Base-by-base conservation (phyloP, 2,113 vertebrate genomes). In the Poecile atricapillus region DNA sequence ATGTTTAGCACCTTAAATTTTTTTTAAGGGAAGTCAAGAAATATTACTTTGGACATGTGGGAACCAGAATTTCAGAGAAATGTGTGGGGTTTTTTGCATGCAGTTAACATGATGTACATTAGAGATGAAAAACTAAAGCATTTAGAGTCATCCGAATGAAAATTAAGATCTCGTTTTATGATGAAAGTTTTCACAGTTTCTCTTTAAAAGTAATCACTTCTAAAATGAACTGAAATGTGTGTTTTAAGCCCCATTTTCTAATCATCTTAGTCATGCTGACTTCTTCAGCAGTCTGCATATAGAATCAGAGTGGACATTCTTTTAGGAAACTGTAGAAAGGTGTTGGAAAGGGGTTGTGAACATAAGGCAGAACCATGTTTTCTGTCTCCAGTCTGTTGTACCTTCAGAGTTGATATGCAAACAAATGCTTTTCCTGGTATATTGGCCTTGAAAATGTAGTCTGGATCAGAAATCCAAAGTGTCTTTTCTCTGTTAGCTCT, bases 51-150 rank as follows among this genome's bases (percentile, higher is more conserved):
- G 68, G 46, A 35, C 0, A 1, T 1, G 0, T 5, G 10, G 31
- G 28, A 82, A 56, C 10, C 7, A 89, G 78, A 49, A 58, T 37
- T 52, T 75, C 52, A 25, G 47, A 81, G n/a, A 81, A 58, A 47
- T 44, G 6, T 27, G 10, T 5, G 15, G 6, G 2, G 0, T 2
- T 13, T 21, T 68, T 68, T 60, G 0, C 33, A 24, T n/a, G 35
- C 9, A 63, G 8, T 87, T 84, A 52, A 30, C 4, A 19, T 31
- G 8, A 17, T 44, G 53, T 71, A 22, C 4, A 10, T 28, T n/a
- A 71, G 13, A 71, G 7, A 37, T 60, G 17, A n/a, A 50, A 83
- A 85, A 13, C 13, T 33, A 81, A 67, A 74, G 7, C 31, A 55
- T 52, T 78, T 44, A 67, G 21, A 75, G 60, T 52, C 0, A 67